phyloP scores from a whole-genome alignment of 2,113 vertebrate species.

The Cardinalis cardinalis region DNA sequence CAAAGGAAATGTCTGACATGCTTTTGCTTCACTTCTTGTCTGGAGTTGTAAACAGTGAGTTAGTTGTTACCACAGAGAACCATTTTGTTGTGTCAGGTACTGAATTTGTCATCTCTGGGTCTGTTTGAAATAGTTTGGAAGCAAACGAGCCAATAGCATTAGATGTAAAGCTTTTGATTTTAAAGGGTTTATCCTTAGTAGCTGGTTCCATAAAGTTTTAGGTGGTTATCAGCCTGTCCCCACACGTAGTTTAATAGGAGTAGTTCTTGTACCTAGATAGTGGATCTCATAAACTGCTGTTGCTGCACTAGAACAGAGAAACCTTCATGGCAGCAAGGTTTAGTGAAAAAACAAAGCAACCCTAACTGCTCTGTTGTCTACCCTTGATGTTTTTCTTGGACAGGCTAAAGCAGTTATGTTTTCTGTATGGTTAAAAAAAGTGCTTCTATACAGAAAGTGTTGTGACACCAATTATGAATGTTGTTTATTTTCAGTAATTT shows the following conservation, averaged over 20 bases:
- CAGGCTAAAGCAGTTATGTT: conserved; percentile 52
- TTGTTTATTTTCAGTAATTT: conserved; percentile 70
- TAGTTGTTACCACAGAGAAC: background rate
- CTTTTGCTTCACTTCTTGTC: background rate
- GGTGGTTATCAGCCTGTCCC: background rate
- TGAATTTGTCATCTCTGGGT: background rate
- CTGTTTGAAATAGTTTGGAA: background rate
- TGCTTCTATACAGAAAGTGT: conserved; percentile 70
- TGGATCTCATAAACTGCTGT: conserved; percentile 36
- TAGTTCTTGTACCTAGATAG: background rate
- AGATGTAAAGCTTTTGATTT: background rate
- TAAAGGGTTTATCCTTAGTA: background rate
- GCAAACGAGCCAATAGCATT: background rate
- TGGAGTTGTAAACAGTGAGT: background rate
- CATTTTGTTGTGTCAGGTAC: background rate
- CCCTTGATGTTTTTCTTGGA: conserved; percentile 32
- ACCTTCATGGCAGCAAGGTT: conserved; percentile 23
- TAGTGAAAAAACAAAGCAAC: conserved; percentile 50
- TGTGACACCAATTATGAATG: conserved; percentile 70
- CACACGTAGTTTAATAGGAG: background rate
- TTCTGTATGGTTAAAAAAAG: conserved; percentile 57
- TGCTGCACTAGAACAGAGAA: conserved; percentile 35
- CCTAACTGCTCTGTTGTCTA: conserved; percentile 32
- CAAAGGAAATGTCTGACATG: background rate
- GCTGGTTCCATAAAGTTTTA: background rate